Evolutionary conservation across 1,140 invertebrate species (phyloP).

Genomic region (Drosophila ananassae): DNA sequence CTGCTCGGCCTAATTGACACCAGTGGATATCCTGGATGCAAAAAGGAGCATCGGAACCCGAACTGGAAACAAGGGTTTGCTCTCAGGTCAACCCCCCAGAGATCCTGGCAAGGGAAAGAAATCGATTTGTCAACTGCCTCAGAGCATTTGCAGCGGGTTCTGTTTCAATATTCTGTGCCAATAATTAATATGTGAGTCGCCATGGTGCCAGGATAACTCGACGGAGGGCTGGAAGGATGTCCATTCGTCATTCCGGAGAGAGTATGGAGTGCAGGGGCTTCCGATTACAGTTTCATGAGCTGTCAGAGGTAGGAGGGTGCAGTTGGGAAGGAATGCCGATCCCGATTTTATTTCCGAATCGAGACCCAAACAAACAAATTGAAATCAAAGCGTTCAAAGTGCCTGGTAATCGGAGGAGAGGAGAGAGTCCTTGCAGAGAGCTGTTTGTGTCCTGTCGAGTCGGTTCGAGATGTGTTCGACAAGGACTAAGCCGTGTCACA

Average conservation of each 20-base stretch:
- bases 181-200: constrained; percentile 47
- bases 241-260: not conserved
- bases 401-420: constrained; percentile 13
- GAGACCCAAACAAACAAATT: constrained; percentile 35
- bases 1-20: constrained; percentile 42
- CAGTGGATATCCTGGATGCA: constrained; percentile 13
- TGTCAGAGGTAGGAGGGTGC: not conserved
- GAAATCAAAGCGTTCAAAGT: constrained; percentile 33
- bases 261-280: constrained; percentile 3
- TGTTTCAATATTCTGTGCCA: constrained; percentile 32
- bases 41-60: constrained; percentile 4
- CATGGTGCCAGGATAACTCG: constrained; percentile 8
- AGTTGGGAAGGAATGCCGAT: not conserved
- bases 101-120: constrained; percentile 8
- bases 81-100: constrained; percentile 7
- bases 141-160: constrained; percentile 27
- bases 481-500: constrained; percentile 27
- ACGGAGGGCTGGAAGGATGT: not conserved
- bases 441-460: constrained; percentile 10
- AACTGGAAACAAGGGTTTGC: constrained; percentile 21
- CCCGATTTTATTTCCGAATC: constrained; percentile 3
- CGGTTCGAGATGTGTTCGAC: constrained; percentile 17
- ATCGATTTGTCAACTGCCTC: constrained; percentile 40
- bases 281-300: constrained; percentile 41
- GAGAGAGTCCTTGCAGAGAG: constrained; percentile 1